These are phyloP conservation scores for Crotalus tigris DNA, from an alignment of 2,113 vertebrate species.

Conservation along the genomic window DNA sequence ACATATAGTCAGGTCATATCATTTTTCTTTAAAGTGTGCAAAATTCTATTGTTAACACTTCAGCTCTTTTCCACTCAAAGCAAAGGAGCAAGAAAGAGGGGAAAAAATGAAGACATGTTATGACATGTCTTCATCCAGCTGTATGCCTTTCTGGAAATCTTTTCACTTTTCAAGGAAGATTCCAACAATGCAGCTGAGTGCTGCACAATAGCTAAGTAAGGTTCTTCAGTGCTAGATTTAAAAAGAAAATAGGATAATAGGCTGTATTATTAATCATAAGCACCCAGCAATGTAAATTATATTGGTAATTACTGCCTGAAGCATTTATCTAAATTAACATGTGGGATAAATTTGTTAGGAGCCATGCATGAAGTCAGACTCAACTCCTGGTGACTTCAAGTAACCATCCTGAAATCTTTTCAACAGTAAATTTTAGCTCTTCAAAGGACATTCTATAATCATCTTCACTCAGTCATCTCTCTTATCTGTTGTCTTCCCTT, in stretches of 20 bases:
- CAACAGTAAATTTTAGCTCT: not conserved
- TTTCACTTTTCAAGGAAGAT: not conserved
- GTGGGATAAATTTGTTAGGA: not conserved
- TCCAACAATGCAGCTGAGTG: not conserved
- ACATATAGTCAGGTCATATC: slow-evolving; percentile 18
- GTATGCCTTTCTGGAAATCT: not conserved
- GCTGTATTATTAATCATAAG: not conserved
- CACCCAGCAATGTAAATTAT: not conserved
- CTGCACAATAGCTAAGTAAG: not conserved
- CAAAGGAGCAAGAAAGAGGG: slow-evolving; percentile 33
- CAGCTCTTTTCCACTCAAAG: slow-evolving; percentile 36
- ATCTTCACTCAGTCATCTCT: not conserved
- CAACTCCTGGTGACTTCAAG: not conserved
- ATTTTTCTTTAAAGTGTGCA: slow-evolving; percentile 36
- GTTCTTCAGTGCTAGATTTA: not conserved
- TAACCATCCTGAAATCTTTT: not conserved
- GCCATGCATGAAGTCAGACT: not conserved
- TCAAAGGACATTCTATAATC: not conserved
- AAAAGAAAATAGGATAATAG: not conserved
- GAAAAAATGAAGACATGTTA: slow-evolving; percentile 27
- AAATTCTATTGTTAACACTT: slow-evolving; percentile 39
- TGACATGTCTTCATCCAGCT: not conserved
- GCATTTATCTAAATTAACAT: not conserved
- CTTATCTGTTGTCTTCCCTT: not conserved
- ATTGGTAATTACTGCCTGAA: not conserved